Evolutionary conservation across 2,797 vertebrate genomes (phyloP).

Genomic region (Macropodus opercularis): DNA sequence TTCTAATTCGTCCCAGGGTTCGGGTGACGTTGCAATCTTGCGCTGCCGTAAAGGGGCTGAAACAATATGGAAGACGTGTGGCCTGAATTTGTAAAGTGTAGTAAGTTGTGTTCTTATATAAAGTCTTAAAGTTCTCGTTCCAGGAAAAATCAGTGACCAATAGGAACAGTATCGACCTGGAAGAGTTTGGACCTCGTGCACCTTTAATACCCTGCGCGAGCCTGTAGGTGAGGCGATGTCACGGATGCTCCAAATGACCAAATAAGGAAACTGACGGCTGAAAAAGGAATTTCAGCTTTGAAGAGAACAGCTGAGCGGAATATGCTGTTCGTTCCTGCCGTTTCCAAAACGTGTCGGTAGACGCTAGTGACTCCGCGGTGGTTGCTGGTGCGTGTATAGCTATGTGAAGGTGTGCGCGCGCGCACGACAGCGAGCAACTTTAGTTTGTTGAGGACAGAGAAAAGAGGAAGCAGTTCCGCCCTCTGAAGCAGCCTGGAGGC

Average conservation of each 20-base stretch:
- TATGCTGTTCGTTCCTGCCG: not conserved
- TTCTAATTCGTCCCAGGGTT: too few species aligned
- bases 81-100: too few species aligned
- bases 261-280: conserved; percentile 61
- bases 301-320: not conserved
- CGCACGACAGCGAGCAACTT: not conserved
- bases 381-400: not conserved
- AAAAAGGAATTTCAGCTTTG: conserved; percentile 5
- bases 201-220: conserved; percentile 6
- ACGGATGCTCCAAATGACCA: conserved; percentile 54
- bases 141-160: too few species aligned
- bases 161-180: too few species aligned
- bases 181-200: not conserved
- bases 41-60: too few species aligned
- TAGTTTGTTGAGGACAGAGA: conserved; percentile 32
- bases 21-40: too few species aligned
- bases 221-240: conserved; percentile 30
- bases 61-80: too few species aligned
- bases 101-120: too few species aligned
- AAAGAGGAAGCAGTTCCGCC: conserved; percentile 72
- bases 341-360: not conserved
- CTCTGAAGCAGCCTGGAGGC: conserved; percentile 36
- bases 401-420: not conserved
- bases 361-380: not conserved
- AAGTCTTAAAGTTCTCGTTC: too few species aligned